These are phyloP conservation scores for Xiphydria camelus DNA, from an alignment of 2,888 invertebrate species.

Conservation along the genomic window DNA sequence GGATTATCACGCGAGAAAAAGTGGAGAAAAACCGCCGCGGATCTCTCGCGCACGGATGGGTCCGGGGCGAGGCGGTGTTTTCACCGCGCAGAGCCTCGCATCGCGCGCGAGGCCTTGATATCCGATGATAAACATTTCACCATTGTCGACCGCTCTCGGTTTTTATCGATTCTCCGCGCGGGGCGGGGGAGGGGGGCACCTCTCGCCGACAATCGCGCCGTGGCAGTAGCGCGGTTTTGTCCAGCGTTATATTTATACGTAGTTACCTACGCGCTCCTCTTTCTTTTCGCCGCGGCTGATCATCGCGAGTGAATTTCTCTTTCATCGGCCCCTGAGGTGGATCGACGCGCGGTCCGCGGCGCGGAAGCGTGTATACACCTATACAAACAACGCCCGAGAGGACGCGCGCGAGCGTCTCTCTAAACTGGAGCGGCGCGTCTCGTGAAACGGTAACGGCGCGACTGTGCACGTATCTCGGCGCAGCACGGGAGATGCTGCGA, in stretches of 20 bases:
- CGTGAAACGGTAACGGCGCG: no score
- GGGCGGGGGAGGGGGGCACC: no score
- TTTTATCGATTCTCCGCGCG: no score
- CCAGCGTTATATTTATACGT: no score
- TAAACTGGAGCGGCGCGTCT: no score
- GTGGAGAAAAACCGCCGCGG: conserved; percentile 10
- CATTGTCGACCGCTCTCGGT: no score
- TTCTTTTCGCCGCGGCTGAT: conserved; percentile 14
- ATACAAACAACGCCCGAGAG: conserved; percentile 24
- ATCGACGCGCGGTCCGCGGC: conserved; percentile 16
- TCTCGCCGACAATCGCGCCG: neutral
- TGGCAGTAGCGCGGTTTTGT: conserved; percentile 3
- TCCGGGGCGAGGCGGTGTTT: conserved; percentile 9
- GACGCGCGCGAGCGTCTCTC: conserved; percentile 38
- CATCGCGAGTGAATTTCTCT: conserved; percentile 50
- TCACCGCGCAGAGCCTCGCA: conserved; percentile 3
- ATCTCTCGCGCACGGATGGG: no score
- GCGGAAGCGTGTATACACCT: no score
- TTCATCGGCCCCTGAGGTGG: conserved; percentile 47
- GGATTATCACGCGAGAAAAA: no score
- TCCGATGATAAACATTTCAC: neutral
- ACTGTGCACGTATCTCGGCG: no score
- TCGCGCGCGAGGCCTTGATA: neutral
- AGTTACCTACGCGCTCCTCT: no score
- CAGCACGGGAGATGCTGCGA: no score